phyloP scores from a whole-genome alignment of 2,888 invertebrate genomes.

The Sabatieria punctata region DNA sequence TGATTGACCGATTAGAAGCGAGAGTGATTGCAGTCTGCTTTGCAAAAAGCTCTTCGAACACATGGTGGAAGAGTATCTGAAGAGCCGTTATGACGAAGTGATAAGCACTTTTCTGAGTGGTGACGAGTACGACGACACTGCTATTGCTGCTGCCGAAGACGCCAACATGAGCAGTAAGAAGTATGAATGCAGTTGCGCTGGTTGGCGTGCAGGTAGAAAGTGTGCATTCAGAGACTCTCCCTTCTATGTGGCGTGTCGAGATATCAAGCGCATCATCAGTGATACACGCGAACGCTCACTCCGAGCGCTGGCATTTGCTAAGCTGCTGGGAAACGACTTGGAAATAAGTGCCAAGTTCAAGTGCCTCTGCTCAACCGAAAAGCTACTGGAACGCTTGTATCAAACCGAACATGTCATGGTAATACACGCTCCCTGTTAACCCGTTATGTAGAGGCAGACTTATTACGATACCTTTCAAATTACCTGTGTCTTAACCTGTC shows the following conservation, averaged over 20 bases:
- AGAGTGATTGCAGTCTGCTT: background rate
- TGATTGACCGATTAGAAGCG: background rate
- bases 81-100: background rate
- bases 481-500: too few relatives aligned
- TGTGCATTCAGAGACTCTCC: background rate
- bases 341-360: slow-evolving; percentile 41
- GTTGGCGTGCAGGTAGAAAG: too few relatives aligned
- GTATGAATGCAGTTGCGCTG: too few relatives aligned
- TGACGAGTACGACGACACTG: too few relatives aligned
- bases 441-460: too few relatives aligned
- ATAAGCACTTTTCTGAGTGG: too few relatives aligned
- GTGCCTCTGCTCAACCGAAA: slow-evolving; percentile 30
- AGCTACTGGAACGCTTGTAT: slow-evolving; percentile 38
- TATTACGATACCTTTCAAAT: too few relatives aligned
- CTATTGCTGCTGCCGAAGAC: too few relatives aligned
- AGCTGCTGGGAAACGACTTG: slow-evolving; percentile 51
- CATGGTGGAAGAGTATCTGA: background rate
- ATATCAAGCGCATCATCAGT: slow-evolving; percentile 59
- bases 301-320: slow-evolving; percentile 62
- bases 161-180: too few relatives aligned
- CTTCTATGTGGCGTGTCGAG: slow-evolving; percentile 45
- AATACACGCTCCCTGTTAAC: too few relatives aligned
- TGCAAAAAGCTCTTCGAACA: background rate
- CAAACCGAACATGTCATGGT: slow-evolving; percentile 36
- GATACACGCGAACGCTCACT: slow-evolving; percentile 58